A percentile compares a stretch with the other conserved stretches of the same genome.
Evolutionary conservation across 2,797 vertebrate species (phyloP).

Genomic region (Cephalopachus bancanus): DNA sequence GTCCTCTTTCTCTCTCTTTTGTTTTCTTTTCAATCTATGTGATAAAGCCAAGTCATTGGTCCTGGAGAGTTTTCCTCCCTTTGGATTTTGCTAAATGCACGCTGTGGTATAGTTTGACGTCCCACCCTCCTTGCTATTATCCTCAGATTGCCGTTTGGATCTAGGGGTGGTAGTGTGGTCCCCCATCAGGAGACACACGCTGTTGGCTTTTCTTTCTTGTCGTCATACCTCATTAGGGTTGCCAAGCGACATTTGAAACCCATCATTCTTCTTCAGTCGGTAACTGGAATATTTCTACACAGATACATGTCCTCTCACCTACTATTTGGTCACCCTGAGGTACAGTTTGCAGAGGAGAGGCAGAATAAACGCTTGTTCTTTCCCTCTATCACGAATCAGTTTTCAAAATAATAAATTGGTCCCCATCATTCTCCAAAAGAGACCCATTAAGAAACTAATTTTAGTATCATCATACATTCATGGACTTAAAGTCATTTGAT

Average conservation of each 20-base stretch:
- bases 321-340: not conserved
- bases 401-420: conserved; percentile 27
- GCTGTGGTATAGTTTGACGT: not conserved
- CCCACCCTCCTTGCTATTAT: not conserved
- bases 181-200: not conserved
- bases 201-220: not conserved
- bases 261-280: not conserved
- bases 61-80: not conserved
- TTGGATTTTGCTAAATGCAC: not conserved
- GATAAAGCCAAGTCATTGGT: not conserved
- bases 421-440: not conserved
- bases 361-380: not conserved
- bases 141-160: not conserved
- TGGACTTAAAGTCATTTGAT: not conserved
- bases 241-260: not conserved
- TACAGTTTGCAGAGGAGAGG: not conserved
- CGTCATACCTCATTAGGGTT: not conserved
- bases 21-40: not conserved
- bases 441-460: conserved; percentile 2
- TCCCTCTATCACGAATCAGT: not conserved
- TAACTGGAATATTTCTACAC: not conserved
- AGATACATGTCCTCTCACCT: not conserved
- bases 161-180: not conserved
- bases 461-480: not conserved
- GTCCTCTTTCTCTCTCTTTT: not conserved